These are phyloP conservation scores for Calameuta pallipes DNA, from an alignment of 2,888 invertebrate genomes.

Conservation along the genomic window DNA sequence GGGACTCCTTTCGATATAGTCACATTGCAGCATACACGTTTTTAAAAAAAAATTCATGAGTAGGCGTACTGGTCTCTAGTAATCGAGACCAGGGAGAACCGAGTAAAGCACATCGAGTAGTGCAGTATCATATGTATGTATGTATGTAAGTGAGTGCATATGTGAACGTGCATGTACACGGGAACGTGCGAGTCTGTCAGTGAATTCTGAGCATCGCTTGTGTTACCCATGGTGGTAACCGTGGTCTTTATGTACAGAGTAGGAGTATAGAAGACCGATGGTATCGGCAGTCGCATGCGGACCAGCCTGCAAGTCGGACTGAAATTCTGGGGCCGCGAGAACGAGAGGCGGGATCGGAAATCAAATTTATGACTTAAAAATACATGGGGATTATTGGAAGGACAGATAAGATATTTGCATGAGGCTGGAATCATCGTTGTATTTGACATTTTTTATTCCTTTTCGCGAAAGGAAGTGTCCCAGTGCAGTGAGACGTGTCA, in stretches of 20 bases:
- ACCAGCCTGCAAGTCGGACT: constrained; percentile 44
- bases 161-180: neutral
- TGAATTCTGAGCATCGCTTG: neutral
- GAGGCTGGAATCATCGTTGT: neutral
- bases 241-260: constrained; percentile 8
- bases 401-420: neutral
- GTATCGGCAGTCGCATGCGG: constrained; percentile 51
- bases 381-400: neutral
- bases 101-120: neutral
- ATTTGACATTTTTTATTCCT: neutral
- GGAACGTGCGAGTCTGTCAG: neutral
- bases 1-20: neutral
- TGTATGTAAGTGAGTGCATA: neutral
- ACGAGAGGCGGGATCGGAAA: neutral
- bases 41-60: neutral
- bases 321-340: constrained; percentile 15
- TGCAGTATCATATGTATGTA: neutral
- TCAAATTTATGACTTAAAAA: neutral
- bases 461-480: neutral
- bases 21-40: neutral
- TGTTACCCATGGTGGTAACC: neutral
- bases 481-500: neutral
- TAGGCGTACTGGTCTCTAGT: neutral
- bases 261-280: constrained; percentile 25
- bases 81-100: neutral